Percentiles rank a stretch among this genome's conserved stretches.
These are phyloP conservation scores for Leptinotarsa tumamoca DNA, from an alignment of 2,888 invertebrate species.

Conservation along the genomic window DNA sequence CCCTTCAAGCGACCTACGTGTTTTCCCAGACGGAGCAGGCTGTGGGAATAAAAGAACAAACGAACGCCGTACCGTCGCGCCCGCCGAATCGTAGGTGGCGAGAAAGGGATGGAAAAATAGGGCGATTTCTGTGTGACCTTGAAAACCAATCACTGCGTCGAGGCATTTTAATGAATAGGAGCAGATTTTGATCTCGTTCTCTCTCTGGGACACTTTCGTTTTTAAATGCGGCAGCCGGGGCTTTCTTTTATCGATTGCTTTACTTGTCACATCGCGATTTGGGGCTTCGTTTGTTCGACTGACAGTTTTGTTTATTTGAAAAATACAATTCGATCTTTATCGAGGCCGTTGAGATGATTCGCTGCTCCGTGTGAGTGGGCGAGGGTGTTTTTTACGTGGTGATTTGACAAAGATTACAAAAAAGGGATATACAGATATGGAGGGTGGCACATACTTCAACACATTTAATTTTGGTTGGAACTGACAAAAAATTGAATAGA, in stretches of 20 bases:
- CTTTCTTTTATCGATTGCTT: constrained; percentile 31
- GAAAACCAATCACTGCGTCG: constrained; percentile 49
- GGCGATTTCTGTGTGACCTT: constrained; percentile 50
- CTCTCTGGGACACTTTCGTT: constrained; percentile 46
- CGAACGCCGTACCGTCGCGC: constrained; percentile 27
- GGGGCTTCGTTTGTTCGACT: constrained; percentile 21
- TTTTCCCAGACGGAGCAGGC: constrained; percentile 36
- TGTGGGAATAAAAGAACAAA: constrained; percentile 39
- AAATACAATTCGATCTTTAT: constrained; percentile 31
- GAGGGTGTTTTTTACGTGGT: constrained; percentile 6
- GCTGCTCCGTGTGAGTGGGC: neutral
- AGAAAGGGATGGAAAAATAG: constrained; percentile 49
- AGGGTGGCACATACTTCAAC: constrained; percentile 14
- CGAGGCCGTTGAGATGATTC: constrained; percentile 12
- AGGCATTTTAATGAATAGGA: constrained; percentile 52
- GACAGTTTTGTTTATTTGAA: constrained; percentile 33
- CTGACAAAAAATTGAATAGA: neutral
- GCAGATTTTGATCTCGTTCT: constrained; percentile 48
- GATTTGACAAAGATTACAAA: constrained; percentile 7
- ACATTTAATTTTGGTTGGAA: neutral
- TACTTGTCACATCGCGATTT: constrained; percentile 27
- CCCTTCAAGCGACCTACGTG: constrained; percentile 28
- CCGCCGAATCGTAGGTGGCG: constrained; percentile 23
- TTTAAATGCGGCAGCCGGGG: constrained; percentile 34
- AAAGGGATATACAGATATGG: neutral